Evolutionary conservation across 2,797 vertebrate species (phyloP).

Genomic region (Nannoperca obscura): DNA sequence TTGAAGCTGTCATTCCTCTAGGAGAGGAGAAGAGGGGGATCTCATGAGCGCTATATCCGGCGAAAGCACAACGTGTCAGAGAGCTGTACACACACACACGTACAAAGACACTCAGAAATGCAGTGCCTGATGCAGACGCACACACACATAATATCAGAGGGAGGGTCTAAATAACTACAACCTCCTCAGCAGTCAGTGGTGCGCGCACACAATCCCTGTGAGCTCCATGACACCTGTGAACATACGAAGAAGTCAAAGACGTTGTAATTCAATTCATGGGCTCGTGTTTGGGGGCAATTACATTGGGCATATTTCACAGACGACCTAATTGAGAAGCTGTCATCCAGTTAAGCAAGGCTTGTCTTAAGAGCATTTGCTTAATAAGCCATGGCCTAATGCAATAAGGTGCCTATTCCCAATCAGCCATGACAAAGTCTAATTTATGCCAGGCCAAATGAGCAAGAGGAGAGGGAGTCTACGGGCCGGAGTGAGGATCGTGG

Average conservation of each 20-base stretch:
- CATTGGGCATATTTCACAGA: conserved; percentile 79
- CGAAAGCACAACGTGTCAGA: conserved; percentile 42
- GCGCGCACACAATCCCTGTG: conserved; percentile 34
- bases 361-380: conserved; percentile 86
- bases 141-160: conserved; percentile 53
- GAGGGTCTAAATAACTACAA: conserved; percentile 49
- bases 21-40: conserved; percentile 45
- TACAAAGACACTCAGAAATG: conserved; percentile 33
- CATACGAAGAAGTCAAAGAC: conserved; percentile 65
- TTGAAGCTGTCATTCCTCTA: conserved; percentile 65
- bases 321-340: conserved; percentile 85
- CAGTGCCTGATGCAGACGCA: conserved; percentile 16
- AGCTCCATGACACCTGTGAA: conserved; percentile 71
- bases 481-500: conserved; percentile 60
- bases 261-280: conserved; percentile 67
- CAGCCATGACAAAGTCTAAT: conserved; percentile 86
- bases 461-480: conserved; percentile 59
- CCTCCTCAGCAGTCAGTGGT: conserved; percentile 46
- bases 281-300: conserved; percentile 78
- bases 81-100: conserved; percentile 19
- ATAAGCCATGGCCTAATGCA: conserved; percentile 87
- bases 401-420: conserved; percentile 87
- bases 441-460: conserved; percentile 79
- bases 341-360: conserved; percentile 86
- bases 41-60: conserved; percentile 44